These are phyloP conservation scores for Suncus etruscus DNA, from an alignment of 2,113 vertebrate genomes.

Conservation along the genomic window DNA sequence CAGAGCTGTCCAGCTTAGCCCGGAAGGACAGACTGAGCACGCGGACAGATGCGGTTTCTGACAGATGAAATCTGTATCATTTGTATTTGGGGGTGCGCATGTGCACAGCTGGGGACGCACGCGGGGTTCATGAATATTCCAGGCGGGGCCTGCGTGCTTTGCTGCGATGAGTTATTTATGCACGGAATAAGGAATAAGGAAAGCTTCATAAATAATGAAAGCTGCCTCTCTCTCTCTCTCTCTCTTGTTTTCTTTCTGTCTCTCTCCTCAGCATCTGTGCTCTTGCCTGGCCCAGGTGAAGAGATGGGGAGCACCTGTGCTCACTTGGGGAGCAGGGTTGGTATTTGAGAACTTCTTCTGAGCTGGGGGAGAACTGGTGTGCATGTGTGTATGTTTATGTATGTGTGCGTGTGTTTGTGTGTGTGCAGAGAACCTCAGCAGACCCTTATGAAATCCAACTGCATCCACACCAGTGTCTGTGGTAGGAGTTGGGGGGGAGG, in stretches of 20 bases:
- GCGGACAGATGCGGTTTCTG: not conserved
- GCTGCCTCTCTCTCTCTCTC: slow-evolving; percentile 63
- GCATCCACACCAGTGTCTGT: not conserved
- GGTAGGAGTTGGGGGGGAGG: not conserved
- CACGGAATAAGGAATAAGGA: slow-evolving; percentile 80
- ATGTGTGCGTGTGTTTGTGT: not conserved
- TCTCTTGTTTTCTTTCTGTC: too few relatives aligned
- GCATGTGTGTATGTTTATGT: not conserved
- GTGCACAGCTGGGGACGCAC: slow-evolving; percentile 70
- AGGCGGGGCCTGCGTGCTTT: slow-evolving; percentile 79
- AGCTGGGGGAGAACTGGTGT: too few relatives aligned
- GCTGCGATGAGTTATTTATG: slow-evolving; percentile 89
- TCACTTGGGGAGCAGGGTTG: too few relatives aligned
- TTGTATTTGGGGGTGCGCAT: slow-evolving; percentile 68
- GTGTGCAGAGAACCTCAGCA: not conserved
- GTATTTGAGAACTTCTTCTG: too few relatives aligned
- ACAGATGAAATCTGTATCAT: slow-evolving; percentile 78
- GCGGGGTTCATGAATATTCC: slow-evolving; percentile 88
- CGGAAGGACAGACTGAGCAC: too few relatives aligned
- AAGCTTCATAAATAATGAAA: slow-evolving; percentile 89
- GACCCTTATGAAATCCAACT: not conserved
- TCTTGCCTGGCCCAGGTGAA: too few relatives aligned
- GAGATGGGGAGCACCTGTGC: too few relatives aligned
- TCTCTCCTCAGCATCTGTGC: too few relatives aligned
- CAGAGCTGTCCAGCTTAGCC: too few relatives aligned